Evolutionary conservation across 2,113 vertebrate species (phyloP).

Genomic region (Sander lucioperca): DNA sequence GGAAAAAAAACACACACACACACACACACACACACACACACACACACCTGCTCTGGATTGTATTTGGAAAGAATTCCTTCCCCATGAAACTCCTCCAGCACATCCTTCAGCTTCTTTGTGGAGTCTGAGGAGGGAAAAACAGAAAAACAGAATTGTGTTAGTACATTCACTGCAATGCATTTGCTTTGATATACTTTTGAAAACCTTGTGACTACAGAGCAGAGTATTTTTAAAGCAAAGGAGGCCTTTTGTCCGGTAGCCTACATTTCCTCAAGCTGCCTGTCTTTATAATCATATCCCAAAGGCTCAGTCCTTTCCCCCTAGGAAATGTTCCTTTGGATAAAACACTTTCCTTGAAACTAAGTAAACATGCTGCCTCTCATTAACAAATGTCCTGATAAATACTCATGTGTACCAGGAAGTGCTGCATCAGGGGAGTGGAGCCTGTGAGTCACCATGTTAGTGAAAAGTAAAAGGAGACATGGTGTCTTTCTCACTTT

Average conservation of each 20-base stretch:
- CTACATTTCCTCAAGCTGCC: no score
- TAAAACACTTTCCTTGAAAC: background rate
- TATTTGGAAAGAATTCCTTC: conserved; percentile 90
- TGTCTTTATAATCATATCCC: background rate
- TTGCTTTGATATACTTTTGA: background rate
- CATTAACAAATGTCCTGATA: background rate
- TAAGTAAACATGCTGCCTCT: conserved; percentile 10
- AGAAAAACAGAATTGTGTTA: background rate
- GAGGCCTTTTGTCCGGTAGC: no score
- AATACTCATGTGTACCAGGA: conserved; percentile 18
- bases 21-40: no score
- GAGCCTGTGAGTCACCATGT: conserved; percentile 37
- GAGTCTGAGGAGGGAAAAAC: conserved; percentile 86
- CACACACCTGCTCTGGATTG: conserved; percentile 91
- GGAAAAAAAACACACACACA: no score
- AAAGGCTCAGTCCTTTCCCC: no score
- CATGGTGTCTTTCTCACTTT: conserved; percentile 41
- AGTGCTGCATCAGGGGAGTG: conserved; percentile 27
- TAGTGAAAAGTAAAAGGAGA: conserved; percentile 24
- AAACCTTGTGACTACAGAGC: background rate
- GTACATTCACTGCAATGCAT: background rate
- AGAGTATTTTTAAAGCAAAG: background rate
- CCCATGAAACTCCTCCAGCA: conserved; percentile 92
- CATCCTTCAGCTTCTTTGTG: conserved; percentile 95
- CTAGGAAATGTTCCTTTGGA: background rate